Conservation (phyloP, 2,888 invertebrate genomes). For the Tiliacea aurago region DNA sequence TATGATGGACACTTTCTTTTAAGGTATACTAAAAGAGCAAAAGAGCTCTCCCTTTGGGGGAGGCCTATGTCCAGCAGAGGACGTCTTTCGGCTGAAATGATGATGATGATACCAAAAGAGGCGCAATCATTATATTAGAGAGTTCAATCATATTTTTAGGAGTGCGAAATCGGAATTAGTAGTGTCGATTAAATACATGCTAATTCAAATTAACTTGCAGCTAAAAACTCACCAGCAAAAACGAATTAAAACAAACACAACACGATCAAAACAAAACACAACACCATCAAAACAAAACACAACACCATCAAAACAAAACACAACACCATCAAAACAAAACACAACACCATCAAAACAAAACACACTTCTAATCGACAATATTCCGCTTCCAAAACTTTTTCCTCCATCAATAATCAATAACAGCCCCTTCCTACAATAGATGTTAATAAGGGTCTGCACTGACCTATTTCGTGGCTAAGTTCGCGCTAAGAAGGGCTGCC, state of each 20-base stretch:
- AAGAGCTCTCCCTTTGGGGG: too few species aligned
- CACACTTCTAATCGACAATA: constrained; percentile 23
- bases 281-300: constrained; percentile 9
- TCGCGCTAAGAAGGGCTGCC: constrained; percentile 85
- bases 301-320: constrained; percentile 8
- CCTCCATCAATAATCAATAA: constrained; percentile 73
- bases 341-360: constrained; percentile 4
- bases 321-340: background rate
- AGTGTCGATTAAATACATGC: too few species aligned
- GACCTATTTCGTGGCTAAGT: constrained; percentile 83
- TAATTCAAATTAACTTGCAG: background rate
- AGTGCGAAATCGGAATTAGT: too few species aligned
- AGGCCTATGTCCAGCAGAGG: too few species aligned
- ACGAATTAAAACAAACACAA: constrained; percentile 33
- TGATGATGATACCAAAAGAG: too few species aligned
- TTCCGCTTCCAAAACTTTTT: constrained; percentile 54
- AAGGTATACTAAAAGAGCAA: too few species aligned
- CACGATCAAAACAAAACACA: constrained; percentile 7
- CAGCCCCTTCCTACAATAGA: constrained; percentile 69
- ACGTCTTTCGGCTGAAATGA: too few species aligned
- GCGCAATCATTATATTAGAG: too few species aligned
- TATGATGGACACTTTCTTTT: too few species aligned
- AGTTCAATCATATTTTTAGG: too few species aligned
- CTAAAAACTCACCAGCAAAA: background rate
- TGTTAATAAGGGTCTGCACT: constrained; percentile 76